phyloP scores from a whole-genome alignment of 2,113 vertebrate genomes.

The Colinus virginianus region DNA sequence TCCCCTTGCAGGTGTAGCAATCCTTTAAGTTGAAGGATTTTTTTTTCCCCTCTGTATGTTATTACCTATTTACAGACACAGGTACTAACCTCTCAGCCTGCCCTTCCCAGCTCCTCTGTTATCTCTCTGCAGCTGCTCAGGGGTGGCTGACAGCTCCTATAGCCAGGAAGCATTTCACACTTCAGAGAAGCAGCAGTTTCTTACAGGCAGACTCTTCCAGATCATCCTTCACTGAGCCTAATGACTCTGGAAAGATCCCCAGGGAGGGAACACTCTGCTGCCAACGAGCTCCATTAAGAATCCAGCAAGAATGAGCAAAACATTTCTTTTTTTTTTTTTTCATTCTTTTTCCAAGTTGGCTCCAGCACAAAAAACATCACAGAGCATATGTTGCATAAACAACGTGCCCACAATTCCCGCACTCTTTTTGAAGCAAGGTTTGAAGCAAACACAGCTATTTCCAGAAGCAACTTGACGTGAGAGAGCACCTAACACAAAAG shows the following conservation, averaged over 20 bases:
- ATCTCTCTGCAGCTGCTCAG: neutral
- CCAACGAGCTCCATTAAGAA: neutral
- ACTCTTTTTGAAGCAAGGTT: neutral
- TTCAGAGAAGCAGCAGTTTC: neutral
- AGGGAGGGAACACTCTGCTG: neutral
- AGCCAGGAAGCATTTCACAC: neutral
- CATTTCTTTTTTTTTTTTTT: neutral
- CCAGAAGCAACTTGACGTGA: neutral
- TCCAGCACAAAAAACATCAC: neutral
- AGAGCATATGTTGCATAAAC: fast-evolving
- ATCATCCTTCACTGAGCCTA: neutral
- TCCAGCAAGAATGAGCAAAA: neutral
- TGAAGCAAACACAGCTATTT: neutral
- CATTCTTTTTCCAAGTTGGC: neutral
- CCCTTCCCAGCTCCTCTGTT: neutral
- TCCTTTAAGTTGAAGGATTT: neutral
- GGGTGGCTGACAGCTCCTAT: neutral
- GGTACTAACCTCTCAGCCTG: neutral
- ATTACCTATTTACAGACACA: neutral
- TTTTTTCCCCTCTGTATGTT: neutral
- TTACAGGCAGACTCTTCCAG: neutral
- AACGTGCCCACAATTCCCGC: neutral
- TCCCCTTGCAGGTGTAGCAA: neutral
- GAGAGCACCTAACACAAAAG: neutral
- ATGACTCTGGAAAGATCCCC: slow-evolving; percentile 7